These are phyloP conservation scores for Centropyge bicolor DNA, from an alignment of 2,797 vertebrate species.

Conservation along the genomic window DNA sequence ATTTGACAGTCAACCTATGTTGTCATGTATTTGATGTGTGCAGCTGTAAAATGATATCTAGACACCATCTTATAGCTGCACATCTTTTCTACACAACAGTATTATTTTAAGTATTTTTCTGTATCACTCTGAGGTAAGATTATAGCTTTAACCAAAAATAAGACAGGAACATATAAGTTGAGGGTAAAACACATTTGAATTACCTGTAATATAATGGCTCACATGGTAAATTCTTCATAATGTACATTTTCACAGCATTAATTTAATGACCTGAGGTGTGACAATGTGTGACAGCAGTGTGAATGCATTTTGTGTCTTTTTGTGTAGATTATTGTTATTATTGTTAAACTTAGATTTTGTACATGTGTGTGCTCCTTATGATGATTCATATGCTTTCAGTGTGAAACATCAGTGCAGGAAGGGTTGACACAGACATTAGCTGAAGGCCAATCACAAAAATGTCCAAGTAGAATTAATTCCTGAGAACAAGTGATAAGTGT, in stretches of 20 bases:
- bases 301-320: neutral
- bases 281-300: neutral
- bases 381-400: too few relatives aligned
- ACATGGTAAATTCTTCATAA: neutral
- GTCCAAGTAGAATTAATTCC: too few relatives aligned
- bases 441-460: neutral
- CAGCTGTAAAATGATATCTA: neutral
- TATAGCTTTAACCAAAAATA: neutral
- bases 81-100: neutral
- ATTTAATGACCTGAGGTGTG: too few relatives aligned
- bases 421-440: neutral
- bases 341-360: too few relatives aligned
- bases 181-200: neutral
- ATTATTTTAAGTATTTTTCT: neutral
- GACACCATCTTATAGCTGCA: neutral
- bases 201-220: neutral
- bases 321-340: too few relatives aligned
- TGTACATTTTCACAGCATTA: neutral
- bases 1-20: neutral
- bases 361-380: too few relatives aligned
- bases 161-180: neutral
- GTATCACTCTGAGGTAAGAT: neutral
- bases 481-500: too few relatives aligned
- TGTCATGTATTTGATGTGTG: neutral
- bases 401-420: neutral